These are phyloP conservation scores for Clitarchus hookeri DNA, from an alignment of 2,888 invertebrate species.

Conservation along the genomic window DNA sequence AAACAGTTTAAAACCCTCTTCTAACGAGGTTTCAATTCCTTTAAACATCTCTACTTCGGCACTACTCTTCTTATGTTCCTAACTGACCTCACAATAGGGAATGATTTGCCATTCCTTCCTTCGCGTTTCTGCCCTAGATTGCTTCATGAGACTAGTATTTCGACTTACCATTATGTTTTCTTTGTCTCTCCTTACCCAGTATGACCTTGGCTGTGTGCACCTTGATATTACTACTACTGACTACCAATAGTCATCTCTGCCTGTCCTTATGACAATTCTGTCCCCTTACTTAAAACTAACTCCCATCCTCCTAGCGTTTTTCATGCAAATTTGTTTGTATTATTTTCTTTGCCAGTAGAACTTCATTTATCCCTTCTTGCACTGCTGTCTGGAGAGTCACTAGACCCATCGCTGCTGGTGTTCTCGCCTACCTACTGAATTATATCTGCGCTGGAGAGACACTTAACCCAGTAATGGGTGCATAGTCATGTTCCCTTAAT, in stretches of 20 bases:
- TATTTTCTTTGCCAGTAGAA: neutral
- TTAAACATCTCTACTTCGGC: too few species aligned
- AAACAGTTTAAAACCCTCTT: neutral
- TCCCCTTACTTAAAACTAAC: neutral
- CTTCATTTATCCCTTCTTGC: neutral
- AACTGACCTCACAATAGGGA: too few species aligned
- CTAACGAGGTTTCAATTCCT: too few species aligned
- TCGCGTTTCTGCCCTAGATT: too few species aligned
- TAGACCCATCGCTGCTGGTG: neutral
- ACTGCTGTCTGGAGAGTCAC: neutral
- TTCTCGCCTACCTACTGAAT: neutral
- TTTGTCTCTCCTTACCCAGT: neutral
- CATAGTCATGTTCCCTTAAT: neutral
- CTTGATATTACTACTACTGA: neutral
- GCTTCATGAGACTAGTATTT: too few species aligned
- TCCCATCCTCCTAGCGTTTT: neutral
- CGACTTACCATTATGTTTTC: neutral
- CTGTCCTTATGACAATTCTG: neutral
- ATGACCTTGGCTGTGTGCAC: neutral
- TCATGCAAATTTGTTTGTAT: neutral
- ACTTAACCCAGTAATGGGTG: neutral
- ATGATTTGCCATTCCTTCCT: neutral
- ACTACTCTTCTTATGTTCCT: too few species aligned
- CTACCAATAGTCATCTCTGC: neutral
- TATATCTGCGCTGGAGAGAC: neutral